A percentile compares a stretch with the other conserved stretches of the same genome.
Evolutionary conservation across 2,113 vertebrate genomes (phyloP).

Genomic region (Toxotes chatareus): DNA sequence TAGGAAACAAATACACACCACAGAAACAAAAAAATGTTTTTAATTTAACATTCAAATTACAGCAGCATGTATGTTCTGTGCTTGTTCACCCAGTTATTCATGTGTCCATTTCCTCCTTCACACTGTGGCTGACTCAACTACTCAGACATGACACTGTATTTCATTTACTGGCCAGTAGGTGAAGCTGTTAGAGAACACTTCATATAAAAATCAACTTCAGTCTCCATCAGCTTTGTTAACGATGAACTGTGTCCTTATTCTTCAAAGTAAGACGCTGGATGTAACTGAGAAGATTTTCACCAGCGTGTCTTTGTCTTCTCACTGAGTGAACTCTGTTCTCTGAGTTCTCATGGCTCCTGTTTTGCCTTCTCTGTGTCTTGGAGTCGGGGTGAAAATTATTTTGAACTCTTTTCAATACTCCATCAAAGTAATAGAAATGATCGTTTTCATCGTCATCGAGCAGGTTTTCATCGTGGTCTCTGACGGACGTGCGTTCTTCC

Average conservation of each 20-base stretch:
- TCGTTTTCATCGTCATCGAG: slow-evolving; percentile 1
- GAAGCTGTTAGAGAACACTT: background rate
- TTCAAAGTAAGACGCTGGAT: slow-evolving; percentile 4
- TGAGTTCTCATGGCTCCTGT: background rate
- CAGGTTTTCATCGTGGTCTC: background rate
- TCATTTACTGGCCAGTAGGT: slow-evolving; percentile 4
- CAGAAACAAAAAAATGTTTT: no score
- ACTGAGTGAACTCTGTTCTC: background rate
- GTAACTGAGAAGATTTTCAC: slow-evolving; percentile 24
- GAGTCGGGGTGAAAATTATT: slow-evolving; percentile 10
- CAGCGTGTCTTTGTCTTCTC: background rate
- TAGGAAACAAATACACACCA: no score
- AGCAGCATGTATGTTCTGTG: no score
- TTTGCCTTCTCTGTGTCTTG: background rate
- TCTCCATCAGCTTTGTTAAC: background rate
- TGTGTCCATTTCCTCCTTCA: no score
- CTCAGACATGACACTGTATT: no score
- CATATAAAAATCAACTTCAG: background rate
- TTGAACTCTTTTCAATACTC: slow-evolving; percentile 57
- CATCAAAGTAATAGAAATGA: slow-evolving; percentile 75
- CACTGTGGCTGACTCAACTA: no score
- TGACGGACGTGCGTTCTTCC: background rate
- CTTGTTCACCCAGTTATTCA: no score
- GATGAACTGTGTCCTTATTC: slow-evolving; percentile 4
- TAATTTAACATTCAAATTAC: no score